Conservation (phyloP, 2,888 invertebrate species). For the Helobdella robusta region DNA sequence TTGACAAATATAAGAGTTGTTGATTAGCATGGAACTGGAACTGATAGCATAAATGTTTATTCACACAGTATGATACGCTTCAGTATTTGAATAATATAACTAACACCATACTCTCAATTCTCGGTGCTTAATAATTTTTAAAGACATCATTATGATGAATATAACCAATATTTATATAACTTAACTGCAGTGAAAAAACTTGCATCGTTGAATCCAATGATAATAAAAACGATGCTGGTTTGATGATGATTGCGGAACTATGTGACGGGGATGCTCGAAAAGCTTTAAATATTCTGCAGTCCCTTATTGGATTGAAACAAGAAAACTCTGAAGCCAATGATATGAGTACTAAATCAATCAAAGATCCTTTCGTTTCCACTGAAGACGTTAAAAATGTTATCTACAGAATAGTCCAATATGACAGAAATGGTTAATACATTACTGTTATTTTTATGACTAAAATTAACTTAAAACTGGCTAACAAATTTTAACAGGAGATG, state of each 20-base stretch:
- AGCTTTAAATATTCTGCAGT: slow-evolving; percentile 66
- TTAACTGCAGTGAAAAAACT: too few relatives aligned
- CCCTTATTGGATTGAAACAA: slow-evolving; percentile 57
- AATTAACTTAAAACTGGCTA: too few relatives aligned
- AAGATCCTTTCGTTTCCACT: slow-evolving; percentile 53
- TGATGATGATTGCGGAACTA: slow-evolving; percentile 64
- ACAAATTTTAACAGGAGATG: slow-evolving; percentile 55
- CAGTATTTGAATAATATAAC: too few relatives aligned
- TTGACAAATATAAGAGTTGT: too few relatives aligned
- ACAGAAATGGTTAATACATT: slow-evolving; percentile 55
- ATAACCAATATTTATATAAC: too few relatives aligned
- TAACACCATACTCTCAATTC: too few relatives aligned
- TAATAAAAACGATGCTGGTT: slow-evolving; percentile 59
- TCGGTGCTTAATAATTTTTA: too few relatives aligned
- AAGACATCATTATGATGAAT: too few relatives aligned
- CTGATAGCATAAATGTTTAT: too few relatives aligned
- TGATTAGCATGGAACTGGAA: too few relatives aligned
- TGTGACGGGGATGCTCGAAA: slow-evolving; percentile 73
- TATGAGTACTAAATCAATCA: neutral
- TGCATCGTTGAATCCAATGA: too few relatives aligned
- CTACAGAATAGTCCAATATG: slow-evolving; percentile 66
- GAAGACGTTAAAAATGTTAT: slow-evolving; percentile 65
- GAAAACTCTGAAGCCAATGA: neutral
- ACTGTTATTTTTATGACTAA: neutral
- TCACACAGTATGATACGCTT: too few relatives aligned